Base-by-base conservation (phyloP, 2,113 vertebrate genomes). In the Tenebrosternarchus preto region DNA sequence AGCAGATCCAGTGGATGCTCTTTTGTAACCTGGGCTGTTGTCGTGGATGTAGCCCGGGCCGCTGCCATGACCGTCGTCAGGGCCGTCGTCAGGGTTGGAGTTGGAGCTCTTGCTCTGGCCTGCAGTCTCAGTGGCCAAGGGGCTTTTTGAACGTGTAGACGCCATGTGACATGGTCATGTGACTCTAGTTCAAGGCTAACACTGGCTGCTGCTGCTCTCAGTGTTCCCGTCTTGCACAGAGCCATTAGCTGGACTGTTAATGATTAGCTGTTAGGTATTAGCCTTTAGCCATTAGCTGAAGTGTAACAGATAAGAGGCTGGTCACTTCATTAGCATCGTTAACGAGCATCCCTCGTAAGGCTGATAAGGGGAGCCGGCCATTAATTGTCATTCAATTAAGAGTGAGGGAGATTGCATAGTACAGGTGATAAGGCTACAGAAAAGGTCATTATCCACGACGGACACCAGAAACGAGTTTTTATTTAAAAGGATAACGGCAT, bases 331-430 rank as follows among this genome's bases (percentile, higher is more conserved):
- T 85, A 85, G 55, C 77, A 73, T 82, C 24, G 59, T 24, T 84
- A 73, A 80, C 73, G 77, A 78, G 75, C 69, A 53, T 25, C 43
- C 64, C 63, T 78, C 75, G 53, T 73, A 53, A 76, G 25, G 68
- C 80, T 46, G 84, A 85, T 85, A 85, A 83, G 73, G 74, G 39
- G 31, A 68, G 50, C 61, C n/a, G 63, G 68, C 46, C 78, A 85
- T 85, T 85, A 80, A 83, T 85, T 85, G 84, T 79, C 78, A 69
- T 85, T 85, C 75, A 85, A 85, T 85, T 85, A 82, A 82, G 73
- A 80, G 67, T 75, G 74, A 67, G 68, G 25, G 53, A 56, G 77
- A 85, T 77, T 67, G 67, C 68, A 76, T 68, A 77, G 19, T 20
- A 56, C 56, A 22, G 27, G 74, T 39, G 84, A 85, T 82, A 83